Percentiles rank a stretch among this genome's conserved stretches.
Conservation (phyloP, 2,888 invertebrate species). For the Opisthograptis luteolata region DNA sequence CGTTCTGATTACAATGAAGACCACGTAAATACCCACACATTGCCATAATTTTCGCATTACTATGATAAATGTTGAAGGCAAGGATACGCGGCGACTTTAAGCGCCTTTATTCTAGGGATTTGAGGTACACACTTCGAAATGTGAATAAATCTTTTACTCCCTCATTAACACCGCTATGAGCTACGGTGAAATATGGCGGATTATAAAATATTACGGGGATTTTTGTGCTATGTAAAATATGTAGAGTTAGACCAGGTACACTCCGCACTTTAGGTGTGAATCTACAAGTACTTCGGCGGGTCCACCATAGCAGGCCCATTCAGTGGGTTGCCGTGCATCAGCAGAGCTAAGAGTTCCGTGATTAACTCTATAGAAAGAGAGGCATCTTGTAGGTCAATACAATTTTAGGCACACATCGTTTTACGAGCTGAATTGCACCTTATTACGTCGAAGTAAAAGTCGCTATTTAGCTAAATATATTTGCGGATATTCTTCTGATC, state of each 20-base stretch:
- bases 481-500: no score
- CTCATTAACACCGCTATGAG: constrained; percentile 31
- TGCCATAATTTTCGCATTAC: constrained; percentile 26
- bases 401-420: no score
- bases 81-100: constrained; percentile 14
- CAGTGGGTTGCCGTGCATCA: no score
- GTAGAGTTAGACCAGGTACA: neutral
- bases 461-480: no score
- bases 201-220: constrained; percentile 28
- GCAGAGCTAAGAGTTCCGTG: no score
- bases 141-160: constrained; percentile 34
- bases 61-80: constrained; percentile 20
- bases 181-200: constrained; percentile 29
- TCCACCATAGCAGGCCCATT: no score
- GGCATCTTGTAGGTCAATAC: no score
- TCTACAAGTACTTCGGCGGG: no score
- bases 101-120: constrained; percentile 19
- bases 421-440: no score
- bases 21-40: constrained; percentile 23
- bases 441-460: no score
- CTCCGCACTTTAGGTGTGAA: no score
- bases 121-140: constrained; percentile 19
- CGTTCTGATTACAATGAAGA: constrained; percentile 24
- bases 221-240: constrained; percentile 6
- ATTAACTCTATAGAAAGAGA: no score